Base-by-base conservation (phyloP, 2,797 vertebrate species). In the Pygocentrus nattereri region DNA sequence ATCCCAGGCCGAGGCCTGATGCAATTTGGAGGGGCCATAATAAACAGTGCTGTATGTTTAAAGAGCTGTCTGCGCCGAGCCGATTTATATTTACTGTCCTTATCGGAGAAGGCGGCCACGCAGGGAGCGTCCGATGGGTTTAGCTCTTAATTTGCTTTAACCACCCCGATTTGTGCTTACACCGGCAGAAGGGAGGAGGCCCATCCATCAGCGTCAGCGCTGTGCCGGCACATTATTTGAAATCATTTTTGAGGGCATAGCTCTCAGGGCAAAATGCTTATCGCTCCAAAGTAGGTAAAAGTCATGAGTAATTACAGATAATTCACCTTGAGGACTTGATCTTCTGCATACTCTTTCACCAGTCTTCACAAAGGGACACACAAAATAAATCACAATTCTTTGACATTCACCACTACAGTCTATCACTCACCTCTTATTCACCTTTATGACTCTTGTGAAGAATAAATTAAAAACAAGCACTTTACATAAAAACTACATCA, bases 301-400 rank as follows among this genome's bases (percentile, higher is more conserved):
- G 95, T 96, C 95, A 94, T 95, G 95, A 97, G 96, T 97, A 97
- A 98, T 97, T 97, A 96, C 93, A 94, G 93, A 96, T 96, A 95
- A 97, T 97, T 97, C 96, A 96, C 95, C 94, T 97, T 96, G 96
- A 97, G 95, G 95, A 92, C 94, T 94, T 90, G 93, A 92, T 95
- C 92, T 92, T 90, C 88, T 91, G 87, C 87, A 88, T 76, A 68
- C 84, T 89, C 87, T 74, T 70, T 78, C 58, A 67, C 31, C 25
- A 30, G 59, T 78, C 69, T 34, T 64, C 68, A 84, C 77, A 85
- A 82, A 44, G 27, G 61, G 85, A 91, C 89, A 90, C 89, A 93
- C 91, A 92, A 92, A 92, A 93, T 76, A 80, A 85, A 84, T 84
- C 50, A 62, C 49, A 27, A 27, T 5, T 44, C 72, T 41, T 61